These are phyloP conservation scores for Siniperca chuatsi DNA, from an alignment of 2,113 vertebrate species.

Conservation along the genomic window DNA sequence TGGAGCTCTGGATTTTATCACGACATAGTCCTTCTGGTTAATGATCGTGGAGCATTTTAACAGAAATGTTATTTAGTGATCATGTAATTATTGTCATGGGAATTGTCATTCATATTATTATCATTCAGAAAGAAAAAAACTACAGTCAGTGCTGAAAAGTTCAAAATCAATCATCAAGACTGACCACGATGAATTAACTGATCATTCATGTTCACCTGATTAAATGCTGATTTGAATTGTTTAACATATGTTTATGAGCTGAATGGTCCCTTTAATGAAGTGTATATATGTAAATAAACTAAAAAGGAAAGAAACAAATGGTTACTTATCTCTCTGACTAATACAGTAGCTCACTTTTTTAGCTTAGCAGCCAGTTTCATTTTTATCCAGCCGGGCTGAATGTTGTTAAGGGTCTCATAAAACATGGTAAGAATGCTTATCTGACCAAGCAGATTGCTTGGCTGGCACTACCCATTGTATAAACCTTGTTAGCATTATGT, in stretches of 20 bases:
- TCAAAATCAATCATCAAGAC: neutral
- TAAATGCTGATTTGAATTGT: neutral
- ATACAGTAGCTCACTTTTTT: conserved; percentile 11
- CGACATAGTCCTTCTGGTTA: neutral
- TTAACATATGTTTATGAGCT: neutral
- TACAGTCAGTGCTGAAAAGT: neutral
- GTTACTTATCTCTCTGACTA: conserved; percentile 17
- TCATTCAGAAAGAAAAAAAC: too few relatives aligned
- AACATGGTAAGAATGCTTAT: conserved; percentile 49
- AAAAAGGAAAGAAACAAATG: neutral
- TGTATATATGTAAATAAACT: neutral
- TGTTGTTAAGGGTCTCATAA: conserved; percentile 46
- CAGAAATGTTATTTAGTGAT: neutral
- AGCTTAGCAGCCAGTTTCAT: conserved; percentile 32
- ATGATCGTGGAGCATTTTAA: neutral
- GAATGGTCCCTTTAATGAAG: neutral
- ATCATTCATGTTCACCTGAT: neutral
- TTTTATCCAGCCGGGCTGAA: conserved; percentile 33
- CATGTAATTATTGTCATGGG: neutral
- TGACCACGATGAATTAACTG: neutral
- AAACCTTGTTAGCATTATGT: conserved; percentile 57
- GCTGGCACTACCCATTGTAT: conserved; percentile 47
- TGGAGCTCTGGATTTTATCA: neutral
- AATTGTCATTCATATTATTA: neutral
- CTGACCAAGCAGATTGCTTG: conserved; percentile 60